Evolutionary conservation across 1,140 invertebrate species (phyloP), one percentile per base, ranked within the genome.

Genomic region (Coelopa frigida): DNA sequence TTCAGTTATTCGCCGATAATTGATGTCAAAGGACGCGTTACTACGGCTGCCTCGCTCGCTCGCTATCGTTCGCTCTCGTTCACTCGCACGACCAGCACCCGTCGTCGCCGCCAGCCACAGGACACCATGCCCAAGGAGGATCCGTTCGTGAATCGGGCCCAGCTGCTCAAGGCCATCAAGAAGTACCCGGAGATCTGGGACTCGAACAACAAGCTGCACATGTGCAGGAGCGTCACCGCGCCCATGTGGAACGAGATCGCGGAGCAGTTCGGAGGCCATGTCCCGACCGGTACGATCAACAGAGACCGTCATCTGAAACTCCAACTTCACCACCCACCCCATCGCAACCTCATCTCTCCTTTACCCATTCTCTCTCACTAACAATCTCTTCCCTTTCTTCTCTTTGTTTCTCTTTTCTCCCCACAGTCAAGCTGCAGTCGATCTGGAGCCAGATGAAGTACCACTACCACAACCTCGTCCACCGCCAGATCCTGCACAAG

Each of bases 1-100:
- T 66, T 66, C 60, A 66, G 62, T 66, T 66, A 66, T 66, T 66
- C 62, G 62, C 62, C 62, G 62, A 66, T 66, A 66, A 66, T 66
- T 66, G 62, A 66, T 66, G 62, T 66, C 62, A 66, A 66, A 66
- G 62, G 62, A 66, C 62, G 62, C 62, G 60, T 50, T 65, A 54
- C 37, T 36, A 41, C 43, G 43, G 38, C 43, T 37, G 38, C 40
- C 27, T 43, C n/a, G 20, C 21, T 29, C 18, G 18, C n/a, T 14
- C 22, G 31, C 7, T n/a, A 42, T 17, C 27, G 11, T 24, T 33
- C 42, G 31, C 42, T 22, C 31, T 22, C 42, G 31, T 32, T 22
- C 41, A 31, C 31, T 33, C 42, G n/a, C 31, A n/a, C 8, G 4
- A 6, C 17, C 29, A 35, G 22, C 42, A 29, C 42, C 33, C 44